Evolutionary conservation across 1,140 invertebrate genomes (phyloP).

Genomic region (Pseudomyrmex cubaensis): DNA sequence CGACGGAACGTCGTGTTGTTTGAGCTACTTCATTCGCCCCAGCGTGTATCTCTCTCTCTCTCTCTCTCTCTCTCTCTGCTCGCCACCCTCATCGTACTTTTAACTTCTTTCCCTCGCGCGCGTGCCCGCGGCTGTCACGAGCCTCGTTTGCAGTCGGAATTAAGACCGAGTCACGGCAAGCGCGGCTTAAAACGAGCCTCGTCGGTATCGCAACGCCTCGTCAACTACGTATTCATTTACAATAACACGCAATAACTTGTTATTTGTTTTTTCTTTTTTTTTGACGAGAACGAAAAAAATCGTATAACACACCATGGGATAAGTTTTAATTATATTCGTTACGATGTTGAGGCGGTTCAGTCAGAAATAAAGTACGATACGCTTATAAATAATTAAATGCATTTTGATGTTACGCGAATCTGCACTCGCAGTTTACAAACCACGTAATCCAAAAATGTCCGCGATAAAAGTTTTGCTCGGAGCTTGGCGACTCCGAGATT

Average conservation of each 20-base stretch:
- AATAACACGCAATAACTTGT: conserved; percentile 15
- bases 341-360: no score
- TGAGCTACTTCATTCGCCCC: conserved; percentile 23
- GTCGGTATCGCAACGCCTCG: conserved; percentile 16
- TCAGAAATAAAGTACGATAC: no score
- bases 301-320: no score
- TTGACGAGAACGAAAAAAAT: no score
- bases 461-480: no score
- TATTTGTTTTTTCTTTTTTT: neutral
- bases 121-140: neutral
- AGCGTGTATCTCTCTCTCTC: neutral
- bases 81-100: neutral
- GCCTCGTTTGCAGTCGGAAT: conserved; percentile 51
- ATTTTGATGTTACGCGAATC: no score
- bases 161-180: conserved; percentile 44
- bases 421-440: no score
- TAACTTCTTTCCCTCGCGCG: conserved; percentile 4
- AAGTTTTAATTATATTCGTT: no score
- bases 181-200: neutral
- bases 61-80: neutral
- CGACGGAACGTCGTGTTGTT: conserved; percentile 42
- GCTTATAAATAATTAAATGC: no score
- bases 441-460: no score
- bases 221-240: conserved; percentile 32
- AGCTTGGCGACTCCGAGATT: no score